These are phyloP conservation scores for Xiphophorus birchmanni DNA, from an alignment of 2,797 vertebrate species.

Conservation along the genomic window DNA sequence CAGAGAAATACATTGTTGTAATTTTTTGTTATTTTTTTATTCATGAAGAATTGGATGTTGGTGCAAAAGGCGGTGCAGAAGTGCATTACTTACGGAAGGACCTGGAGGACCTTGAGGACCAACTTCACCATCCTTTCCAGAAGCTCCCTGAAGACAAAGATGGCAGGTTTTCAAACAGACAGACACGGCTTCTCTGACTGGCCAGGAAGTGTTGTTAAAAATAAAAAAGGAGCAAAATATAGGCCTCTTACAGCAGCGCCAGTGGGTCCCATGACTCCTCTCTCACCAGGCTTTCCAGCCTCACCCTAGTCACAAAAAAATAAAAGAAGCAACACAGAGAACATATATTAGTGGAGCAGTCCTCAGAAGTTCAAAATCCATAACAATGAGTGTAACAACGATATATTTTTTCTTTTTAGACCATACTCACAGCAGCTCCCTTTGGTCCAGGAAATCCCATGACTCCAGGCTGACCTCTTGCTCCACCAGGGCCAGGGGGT, in stretches of 20 bases:
- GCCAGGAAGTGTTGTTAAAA: neutral
- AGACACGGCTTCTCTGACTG: neutral
- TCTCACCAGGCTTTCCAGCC: constrained; percentile 91
- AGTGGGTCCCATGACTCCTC: constrained; percentile 84
- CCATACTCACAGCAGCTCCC: constrained; percentile 89
- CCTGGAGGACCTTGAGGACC: constrained; percentile 91
- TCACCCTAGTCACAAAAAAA: constrained; percentile 84
- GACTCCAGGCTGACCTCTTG: constrained; percentile 95
- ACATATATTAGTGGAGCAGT: neutral
- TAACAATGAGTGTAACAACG: neutral
- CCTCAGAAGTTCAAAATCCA: neutral
- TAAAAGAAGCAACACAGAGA: neutral
- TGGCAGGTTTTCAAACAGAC: constrained; percentile 25
- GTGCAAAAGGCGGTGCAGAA: neutral
- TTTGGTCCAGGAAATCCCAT: constrained; percentile 99
- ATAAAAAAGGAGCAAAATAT: neutral
- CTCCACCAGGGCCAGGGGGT: constrained; percentile 87
- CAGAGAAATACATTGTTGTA: constrained; percentile 23
- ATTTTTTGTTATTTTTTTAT: neutral
- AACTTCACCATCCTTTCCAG: constrained; percentile 95
- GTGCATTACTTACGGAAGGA: constrained; percentile 85
- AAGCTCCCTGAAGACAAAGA: constrained; percentile 77
- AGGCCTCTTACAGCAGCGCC: constrained; percentile 85
- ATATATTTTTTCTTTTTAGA: neutral
- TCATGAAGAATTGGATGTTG: neutral